Percentiles rank a stretch among this genome's conserved stretches.
phyloP scores from a whole-genome alignment of 2,888 invertebrate species.

The Drepana falcataria region DNA sequence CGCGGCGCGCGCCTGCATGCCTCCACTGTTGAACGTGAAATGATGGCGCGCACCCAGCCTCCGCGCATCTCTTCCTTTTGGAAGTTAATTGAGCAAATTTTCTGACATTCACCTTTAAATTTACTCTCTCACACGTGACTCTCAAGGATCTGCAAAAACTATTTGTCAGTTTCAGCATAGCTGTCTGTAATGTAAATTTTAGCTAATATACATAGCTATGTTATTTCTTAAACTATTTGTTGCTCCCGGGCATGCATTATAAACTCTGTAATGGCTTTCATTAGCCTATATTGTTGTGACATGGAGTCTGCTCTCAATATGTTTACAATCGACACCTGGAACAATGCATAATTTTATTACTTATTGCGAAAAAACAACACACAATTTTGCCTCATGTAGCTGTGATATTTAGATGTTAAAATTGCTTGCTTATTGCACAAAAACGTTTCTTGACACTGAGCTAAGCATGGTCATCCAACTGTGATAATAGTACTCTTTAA shows the following conservation, averaged over 20 bases:
- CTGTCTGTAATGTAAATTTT: constrained; percentile 44
- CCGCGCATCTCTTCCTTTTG: constrained; percentile 44
- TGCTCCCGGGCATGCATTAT: constrained; percentile 36
- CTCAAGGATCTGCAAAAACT: constrained; percentile 70
- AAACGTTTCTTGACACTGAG: too few species aligned
- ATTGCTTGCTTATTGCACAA: too few species aligned
- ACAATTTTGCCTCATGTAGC: too few species aligned
- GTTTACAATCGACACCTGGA: constrained; percentile 46
- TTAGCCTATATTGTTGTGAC: constrained; percentile 28
- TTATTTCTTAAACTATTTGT: constrained; percentile 30
- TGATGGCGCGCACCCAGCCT: constrained; percentile 22
- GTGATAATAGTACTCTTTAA: too few species aligned
- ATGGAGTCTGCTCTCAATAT: constrained; percentile 64
- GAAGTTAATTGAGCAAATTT: constrained; percentile 41
- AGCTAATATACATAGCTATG: constrained; percentile 36
- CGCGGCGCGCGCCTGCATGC: constrained; percentile 9
- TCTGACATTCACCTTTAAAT: constrained; percentile 42
- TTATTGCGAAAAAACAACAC: not conserved
- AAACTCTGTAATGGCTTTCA: constrained; percentile 18
- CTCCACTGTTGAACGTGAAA: constrained; percentile 5
- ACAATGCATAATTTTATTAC: constrained; percentile 30
- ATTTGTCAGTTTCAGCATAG: constrained; percentile 71
- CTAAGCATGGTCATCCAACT: too few species aligned
- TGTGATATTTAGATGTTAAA: too few species aligned
- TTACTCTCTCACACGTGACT: constrained; percentile 49